Evolutionary conservation across 2,113 vertebrate genomes (phyloP).

Genomic region (Otocyon megalotis): DNA sequence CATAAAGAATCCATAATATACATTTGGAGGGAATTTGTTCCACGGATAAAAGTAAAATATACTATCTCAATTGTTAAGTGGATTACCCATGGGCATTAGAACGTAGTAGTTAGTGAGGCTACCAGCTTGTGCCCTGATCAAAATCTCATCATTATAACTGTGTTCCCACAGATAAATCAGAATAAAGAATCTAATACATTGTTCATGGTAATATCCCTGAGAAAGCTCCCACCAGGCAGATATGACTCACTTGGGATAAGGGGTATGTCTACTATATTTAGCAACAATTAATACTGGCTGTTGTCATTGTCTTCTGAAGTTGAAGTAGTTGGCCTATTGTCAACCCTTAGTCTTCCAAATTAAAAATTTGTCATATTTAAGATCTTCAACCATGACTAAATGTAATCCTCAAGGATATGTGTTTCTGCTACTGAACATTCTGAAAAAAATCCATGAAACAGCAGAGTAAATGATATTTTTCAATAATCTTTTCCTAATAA

Average conservation of each 20-base stretch:
- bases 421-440: slow-evolving; percentile 36
- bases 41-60: slow-evolving; percentile 35
- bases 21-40: neutral
- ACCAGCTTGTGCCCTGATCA: slow-evolving; percentile 25
- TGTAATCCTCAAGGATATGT: slow-evolving; percentile 69
- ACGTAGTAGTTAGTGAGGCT: neutral
- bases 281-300: slow-evolving; percentile 60
- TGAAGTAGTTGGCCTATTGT: slow-evolving; percentile 63
- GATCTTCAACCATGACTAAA: slow-evolving; percentile 72
- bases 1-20: neutral
- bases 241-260: slow-evolving; percentile 36
- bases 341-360: slow-evolving; percentile 68
- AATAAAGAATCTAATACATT: slow-evolving; percentile 41
- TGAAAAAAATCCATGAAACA: slow-evolving; percentile 50
- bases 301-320: slow-evolving; percentile 58
- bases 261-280: slow-evolving; percentile 57
- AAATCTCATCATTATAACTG: slow-evolving; percentile 32
- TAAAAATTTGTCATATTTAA: slow-evolving; percentile 72
- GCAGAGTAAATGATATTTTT: slow-evolving; percentile 40
- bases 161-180: slow-evolving; percentile 41
- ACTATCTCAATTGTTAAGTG: slow-evolving; percentile 17
- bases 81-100: slow-evolving; percentile 22
- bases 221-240: neutral
- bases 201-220: slow-evolving; percentile 14
- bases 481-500: slow-evolving; percentile 42